Base-by-base conservation (phyloP, 2,888 invertebrate genomes). In the Limnephilus rhombicus region DNA sequence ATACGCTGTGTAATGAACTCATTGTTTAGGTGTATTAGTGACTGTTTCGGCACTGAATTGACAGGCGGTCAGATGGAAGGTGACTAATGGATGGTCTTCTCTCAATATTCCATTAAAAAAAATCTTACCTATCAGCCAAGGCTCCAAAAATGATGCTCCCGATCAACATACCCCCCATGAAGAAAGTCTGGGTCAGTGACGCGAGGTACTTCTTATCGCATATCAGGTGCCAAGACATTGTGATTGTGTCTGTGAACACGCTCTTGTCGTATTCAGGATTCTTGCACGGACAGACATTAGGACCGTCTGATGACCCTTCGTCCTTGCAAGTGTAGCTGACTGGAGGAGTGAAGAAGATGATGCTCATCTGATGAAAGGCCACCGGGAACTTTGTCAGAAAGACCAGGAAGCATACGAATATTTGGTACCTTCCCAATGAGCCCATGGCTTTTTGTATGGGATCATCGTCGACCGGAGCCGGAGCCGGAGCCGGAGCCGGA, bases 141-240 rank as follows among this genome's bases (percentile, higher is more conserved):
- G 97, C 97, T 94, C 98, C 98, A 95, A 98, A 98, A 13, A 97
- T 92, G 89, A 98, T 96, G 94, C 97, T 98, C 82, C 98, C 98
- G 53, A 97, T 94, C 94, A 98, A 95, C 89, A 98, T 97, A 53
- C 98, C 98, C 92, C 97, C 95, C 97, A 98, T 98, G 92, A 98
- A 97, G 92, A 98, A 95, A 9, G 97, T 97, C 95, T 98, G 98
- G 0, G 97, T 97, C 45, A 98, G 95, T 94, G 97, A 97, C 2
- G 97, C 96, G 93, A 98, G 95, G 95, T 97, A 97, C 89, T 96
- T 96, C 85, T 95, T 96, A 4, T 96, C 96, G 94, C 98, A 98
- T 41, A 98, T 97, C 93, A 98, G 96, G 94, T 97, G 96, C 98
- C 98, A 98, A 96, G 98, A 97, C 91, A 97, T 97, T 92, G 97